Conservation (phyloP, 2,888 invertebrate genomes). For the Clusia tigrina region DNA sequence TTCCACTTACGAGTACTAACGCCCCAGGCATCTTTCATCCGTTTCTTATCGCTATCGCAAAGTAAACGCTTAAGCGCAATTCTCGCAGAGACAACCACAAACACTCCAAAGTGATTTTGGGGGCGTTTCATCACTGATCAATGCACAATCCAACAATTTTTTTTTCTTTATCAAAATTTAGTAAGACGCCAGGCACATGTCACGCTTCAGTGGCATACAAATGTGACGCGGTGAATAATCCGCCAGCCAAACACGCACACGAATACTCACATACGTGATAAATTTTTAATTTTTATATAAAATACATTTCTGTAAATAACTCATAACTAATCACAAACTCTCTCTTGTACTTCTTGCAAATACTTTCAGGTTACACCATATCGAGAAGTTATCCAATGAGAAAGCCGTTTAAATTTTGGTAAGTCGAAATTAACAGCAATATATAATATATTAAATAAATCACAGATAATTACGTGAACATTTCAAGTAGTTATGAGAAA, state of each 20-base stretch:
- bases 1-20: not conserved
- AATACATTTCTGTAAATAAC: slow-evolving; percentile 7
- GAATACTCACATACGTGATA: not conserved
- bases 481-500: no score
- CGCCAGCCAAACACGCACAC: not conserved
- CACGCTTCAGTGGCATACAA: not conserved
- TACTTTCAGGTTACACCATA: slow-evolving; percentile 63
- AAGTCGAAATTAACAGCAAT: no score
- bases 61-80: no score
- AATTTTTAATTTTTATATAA: not conserved
- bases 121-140: not conserved
- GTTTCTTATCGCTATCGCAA: no score
- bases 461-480: no score
- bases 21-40: no score
- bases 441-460: no score
- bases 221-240: not conserved
- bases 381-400: slow-evolving; percentile 64
- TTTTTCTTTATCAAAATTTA: not conserved
- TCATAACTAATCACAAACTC: slow-evolving; percentile 53
- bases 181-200: not conserved
- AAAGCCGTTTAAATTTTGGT: slow-evolving; percentile 63
- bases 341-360: slow-evolving; percentile 52
- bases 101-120: not conserved
- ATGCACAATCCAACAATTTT: not conserved
- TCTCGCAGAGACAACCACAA: no score